Conservation (phyloP, 1,140 invertebrate species). For the Drosophila triauraria region DNA sequence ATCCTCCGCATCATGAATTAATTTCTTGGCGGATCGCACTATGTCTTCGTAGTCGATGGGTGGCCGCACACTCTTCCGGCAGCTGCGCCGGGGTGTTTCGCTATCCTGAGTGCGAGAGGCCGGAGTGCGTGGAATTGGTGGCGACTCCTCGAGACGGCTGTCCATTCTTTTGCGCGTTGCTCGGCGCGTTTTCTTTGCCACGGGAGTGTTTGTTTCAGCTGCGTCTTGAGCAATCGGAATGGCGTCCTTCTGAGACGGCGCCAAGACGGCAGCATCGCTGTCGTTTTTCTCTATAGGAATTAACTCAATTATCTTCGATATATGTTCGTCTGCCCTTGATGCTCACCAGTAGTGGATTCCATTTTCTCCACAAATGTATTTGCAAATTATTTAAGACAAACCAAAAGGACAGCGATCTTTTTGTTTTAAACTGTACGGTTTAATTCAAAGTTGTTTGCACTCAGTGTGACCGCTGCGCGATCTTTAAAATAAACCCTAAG, state of each 20-base stretch:
- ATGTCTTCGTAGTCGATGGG: slow-evolving; percentile 72
- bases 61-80: slow-evolving; percentile 72
- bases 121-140: neutral
- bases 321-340: neutral
- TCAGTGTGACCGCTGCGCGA: neutral
- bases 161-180: neutral
- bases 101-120: no score
- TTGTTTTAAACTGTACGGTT: slow-evolving; percentile 26
- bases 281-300: neutral
- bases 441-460: slow-evolving; percentile 28
- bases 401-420: slow-evolving; percentile 1
- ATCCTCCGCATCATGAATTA: neutral
- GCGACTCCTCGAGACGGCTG: neutral
- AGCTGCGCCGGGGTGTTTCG: slow-evolving; percentile 73
- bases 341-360: slow-evolving; percentile 17
- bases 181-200: slow-evolving; percentile 45
- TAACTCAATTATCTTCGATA: accelerated
- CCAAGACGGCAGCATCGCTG: slow-evolving; percentile 17
- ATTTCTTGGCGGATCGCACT: slow-evolving; percentile 59
- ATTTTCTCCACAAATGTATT: neutral
- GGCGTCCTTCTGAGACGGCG: slow-evolving; percentile 23
- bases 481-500: neutral
- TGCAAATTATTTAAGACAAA: neutral
- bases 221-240: neutral
- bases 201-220: slow-evolving; percentile 21